Evolutionary conservation across 1,140 invertebrate genomes (phyloP), one percentile per base, ranked within the genome.

Genomic region (Pentalonia nigronervosa): DNA sequence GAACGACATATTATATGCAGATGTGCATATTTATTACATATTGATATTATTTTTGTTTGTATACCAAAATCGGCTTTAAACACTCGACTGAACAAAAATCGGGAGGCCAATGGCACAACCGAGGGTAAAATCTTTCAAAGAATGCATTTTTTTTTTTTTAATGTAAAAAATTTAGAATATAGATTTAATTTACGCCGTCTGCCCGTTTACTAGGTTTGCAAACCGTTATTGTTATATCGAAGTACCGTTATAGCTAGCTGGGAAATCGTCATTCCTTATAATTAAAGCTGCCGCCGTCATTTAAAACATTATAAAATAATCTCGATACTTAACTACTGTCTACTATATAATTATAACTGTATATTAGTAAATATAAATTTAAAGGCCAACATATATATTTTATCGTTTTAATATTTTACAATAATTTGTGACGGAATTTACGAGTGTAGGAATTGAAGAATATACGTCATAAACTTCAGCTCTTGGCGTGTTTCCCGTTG

Each of bases 251-350:
- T 76, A 30, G 60, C 60, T 30, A 25, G 25, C 25, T 25, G 11
- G 25, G 60, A 4, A 25, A n/a, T 14, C 30, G 14, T 67, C 30
- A 76, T 76, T 76, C n/a, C 30, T 76, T 76, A n/a, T 34, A 76
- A n/a, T 76, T 30, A 76, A 7, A n/a, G 30, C 14, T 30, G 1
- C 30, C 30, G 60, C 30, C 60, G 60, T 14, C n/a, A 17, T 4
- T 76, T 76, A n/a, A 67, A 76, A n/a, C 30, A 17, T 76, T n/a
- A 76, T n/a, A 76, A 76, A 76, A 76, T n/a, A n/a, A 76, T 76
- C 60, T 34, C 60, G n/a, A 76, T 76, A 76, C 14, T 34, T 14
- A n/a, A n/a, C 30, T 76, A n/a, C 60, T 30, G 30, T 60, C 8
- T n/a, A 30, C 56, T 60, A 60, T 60, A 67, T 67, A 76, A 76